Base-by-base conservation (phyloP, 2,113 vertebrate genomes). In the Empidonax traillii region DNA sequence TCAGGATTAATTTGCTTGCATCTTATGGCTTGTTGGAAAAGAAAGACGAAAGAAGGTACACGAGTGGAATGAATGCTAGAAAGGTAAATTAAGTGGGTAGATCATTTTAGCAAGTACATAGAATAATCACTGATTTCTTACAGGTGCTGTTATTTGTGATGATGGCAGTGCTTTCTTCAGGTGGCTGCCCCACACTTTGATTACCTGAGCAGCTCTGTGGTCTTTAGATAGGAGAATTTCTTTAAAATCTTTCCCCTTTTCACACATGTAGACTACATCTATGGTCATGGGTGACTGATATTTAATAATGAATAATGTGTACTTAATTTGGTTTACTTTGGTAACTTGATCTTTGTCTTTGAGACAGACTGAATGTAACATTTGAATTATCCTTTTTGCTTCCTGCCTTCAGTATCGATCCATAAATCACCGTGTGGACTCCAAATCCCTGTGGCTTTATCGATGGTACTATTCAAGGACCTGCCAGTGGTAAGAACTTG, bases 351-450 rank as follows among this genome's bases (percentile, higher is more conserved):
- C n/a, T 79, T 68, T 82, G n/a, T 28, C 43, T 80, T 85, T 88
- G 84, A 66, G 55, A 5, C 25, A 49, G 47, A 46, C 23, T 25
- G 52, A 44, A 27, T n/a, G 19, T 66, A 27, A 17, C 44, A 30
- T 41, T 69, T 95, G 27, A 83, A 47, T 93, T 21, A 25, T 4
- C 13, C 31, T n/a, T 67, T 84, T 52, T 81, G 37, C 43, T 35
- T 55, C 73, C 41, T 35, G 4, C 65, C 44, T 82, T 18, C 90
- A 99, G 99, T 99, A 99, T 95, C 98, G 99, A 31, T 99, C 99
- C 87, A 99, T 99, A 92, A 98, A 99, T 96, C 99, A 99, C 95
- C 98, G 99, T 8, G 97, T 99, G 93, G 99, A 99, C 43, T 91
- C 97, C 39, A 58, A 78, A 33, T 99, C 99, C 1, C 94, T 99